Percentiles rank a stretch among this genome's conserved stretches.
Conservation (phyloP, 2,113 vertebrate genomes). For the Campylomormyrus tamandua region DNA sequence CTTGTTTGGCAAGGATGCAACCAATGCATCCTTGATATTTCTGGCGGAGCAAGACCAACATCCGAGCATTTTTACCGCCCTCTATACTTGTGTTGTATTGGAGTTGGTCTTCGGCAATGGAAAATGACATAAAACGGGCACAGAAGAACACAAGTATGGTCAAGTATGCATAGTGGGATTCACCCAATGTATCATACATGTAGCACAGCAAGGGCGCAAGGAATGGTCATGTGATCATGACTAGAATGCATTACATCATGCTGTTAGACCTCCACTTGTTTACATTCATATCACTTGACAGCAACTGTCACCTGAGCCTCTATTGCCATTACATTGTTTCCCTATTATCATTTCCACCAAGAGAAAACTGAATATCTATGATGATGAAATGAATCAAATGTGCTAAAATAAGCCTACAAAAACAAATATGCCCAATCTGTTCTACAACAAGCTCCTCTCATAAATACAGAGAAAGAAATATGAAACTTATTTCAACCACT, state of each 20-base stretch:
- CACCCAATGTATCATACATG: not conserved
- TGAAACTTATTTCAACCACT: not conserved
- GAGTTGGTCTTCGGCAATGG: not conserved
- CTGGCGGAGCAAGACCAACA: not conserved
- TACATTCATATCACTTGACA: not conserved
- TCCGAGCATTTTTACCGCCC: not conserved
- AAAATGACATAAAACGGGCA: not conserved
- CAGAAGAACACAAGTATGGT: not conserved
- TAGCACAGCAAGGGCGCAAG: not conserved
- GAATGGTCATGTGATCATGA: not conserved
- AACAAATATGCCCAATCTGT: slow-evolving; percentile 9
- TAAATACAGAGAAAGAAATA: not conserved
- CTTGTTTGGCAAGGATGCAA: not conserved
- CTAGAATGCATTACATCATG: not conserved
- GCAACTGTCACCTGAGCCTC: not conserved
- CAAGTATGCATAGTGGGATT: not conserved
- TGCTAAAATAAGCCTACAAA: not conserved
- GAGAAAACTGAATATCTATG: not conserved
- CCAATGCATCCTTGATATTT: not conserved
- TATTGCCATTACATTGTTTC: not conserved
- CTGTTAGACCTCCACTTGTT: not conserved
- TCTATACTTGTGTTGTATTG: not conserved
- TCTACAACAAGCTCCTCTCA: not conserved
- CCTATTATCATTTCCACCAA: not conserved
- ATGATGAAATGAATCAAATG: slow-evolving; percentile 1